phyloP scores from a whole-genome alignment of 2,113 vertebrate species.

The Poeciliopsis occidentalis region DNA sequence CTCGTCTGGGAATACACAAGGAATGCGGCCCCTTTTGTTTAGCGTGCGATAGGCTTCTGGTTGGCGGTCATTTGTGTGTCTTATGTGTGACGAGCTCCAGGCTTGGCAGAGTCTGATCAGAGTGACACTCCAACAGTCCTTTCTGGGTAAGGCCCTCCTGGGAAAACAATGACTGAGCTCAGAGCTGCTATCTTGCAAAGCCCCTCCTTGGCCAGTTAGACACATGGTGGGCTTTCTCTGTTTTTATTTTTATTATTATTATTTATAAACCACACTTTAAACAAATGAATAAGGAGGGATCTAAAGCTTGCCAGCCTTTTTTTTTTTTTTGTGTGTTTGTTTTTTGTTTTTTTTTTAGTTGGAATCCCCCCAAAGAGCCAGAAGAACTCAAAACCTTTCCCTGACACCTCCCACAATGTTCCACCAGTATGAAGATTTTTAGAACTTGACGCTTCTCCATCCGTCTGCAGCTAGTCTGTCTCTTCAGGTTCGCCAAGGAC shows the following conservation, averaged over 20 bases:
- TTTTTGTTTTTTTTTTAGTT: not conserved
- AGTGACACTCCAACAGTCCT: constrained; percentile 55
- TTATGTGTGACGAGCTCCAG: constrained; percentile 66
- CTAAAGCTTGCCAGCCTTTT: not conserved
- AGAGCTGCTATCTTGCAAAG: constrained; percentile 56
- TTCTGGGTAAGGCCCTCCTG: constrained; percentile 63
- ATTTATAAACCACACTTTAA: constrained; percentile 19
- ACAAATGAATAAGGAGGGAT: constrained; percentile 8
- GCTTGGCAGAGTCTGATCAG: constrained; percentile 62
- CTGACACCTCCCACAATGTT: not conserved
- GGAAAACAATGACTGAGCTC: constrained; percentile 59
- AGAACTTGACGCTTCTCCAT: not conserved
- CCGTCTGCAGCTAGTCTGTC: not conserved
- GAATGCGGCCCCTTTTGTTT: constrained; percentile 81
- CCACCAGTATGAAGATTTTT: not conserved
- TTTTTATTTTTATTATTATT: constrained; percentile 4
- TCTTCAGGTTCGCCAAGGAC: not conserved
- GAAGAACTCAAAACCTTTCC: not conserved
- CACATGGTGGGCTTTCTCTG: constrained; percentile 6
- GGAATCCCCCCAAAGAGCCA: not conserved
- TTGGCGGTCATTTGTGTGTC: constrained; percentile 64
- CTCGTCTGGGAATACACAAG: constrained; percentile 76
- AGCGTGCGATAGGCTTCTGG: constrained; percentile 68
- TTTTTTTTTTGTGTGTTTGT: not conserved
- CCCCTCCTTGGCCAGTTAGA: constrained; percentile 33